A percentile compares a stretch with the other conserved stretches of the same genome.
These are phyloP conservation scores for Scaptomyza parva DNA, from an alignment of 2,888 invertebrate species.

Conservation along the genomic window DNA sequence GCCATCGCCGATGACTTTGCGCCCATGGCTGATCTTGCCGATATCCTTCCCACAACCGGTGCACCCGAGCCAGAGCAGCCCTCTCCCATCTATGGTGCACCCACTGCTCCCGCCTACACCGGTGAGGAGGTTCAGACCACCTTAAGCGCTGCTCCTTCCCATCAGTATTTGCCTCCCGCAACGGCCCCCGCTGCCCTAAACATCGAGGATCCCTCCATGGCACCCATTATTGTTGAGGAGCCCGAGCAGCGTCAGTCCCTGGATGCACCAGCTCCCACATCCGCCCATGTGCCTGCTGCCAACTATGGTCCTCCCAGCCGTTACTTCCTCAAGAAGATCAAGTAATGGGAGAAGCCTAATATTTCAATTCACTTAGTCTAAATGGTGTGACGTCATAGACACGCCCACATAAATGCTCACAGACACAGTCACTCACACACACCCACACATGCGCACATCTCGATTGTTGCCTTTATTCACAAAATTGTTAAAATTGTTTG, in stretches of 20 bases:
- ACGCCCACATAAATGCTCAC: slow-evolving; percentile 40
- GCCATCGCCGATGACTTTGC: slow-evolving; percentile 51
- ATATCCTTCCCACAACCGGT: slow-evolving; percentile 64
- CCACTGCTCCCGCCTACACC: slow-evolving; percentile 63
- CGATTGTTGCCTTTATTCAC: slow-evolving; percentile 47
- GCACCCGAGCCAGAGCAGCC: slow-evolving; percentile 61
- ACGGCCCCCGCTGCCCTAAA: slow-evolving; percentile 57
- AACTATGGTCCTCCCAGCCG: slow-evolving; percentile 89
- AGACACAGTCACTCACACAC: slow-evolving; percentile 22
- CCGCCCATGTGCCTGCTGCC: slow-evolving; percentile 77
- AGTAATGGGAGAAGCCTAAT: slow-evolving; percentile 35
- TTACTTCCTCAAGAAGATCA: slow-evolving; percentile 82
- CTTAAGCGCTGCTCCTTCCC: slow-evolving; percentile 57
- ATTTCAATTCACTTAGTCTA: slow-evolving; percentile 48
- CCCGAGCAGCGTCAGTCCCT: slow-evolving; percentile 58
- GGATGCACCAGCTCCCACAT: slow-evolving; percentile 39
- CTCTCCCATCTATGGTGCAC: slow-evolving; percentile 63
- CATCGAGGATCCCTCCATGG: slow-evolving; percentile 66
- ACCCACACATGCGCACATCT: slow-evolving; percentile 23
- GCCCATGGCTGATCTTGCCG: slow-evolving; percentile 57
- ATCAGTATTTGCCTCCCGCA: slow-evolving; percentile 76
- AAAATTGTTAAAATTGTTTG: slow-evolving; percentile 72
- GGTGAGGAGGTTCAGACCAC: slow-evolving; percentile 69
- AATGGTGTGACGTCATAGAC: slow-evolving; percentile 48
- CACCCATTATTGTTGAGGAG: slow-evolving; percentile 76